phyloP scores from a whole-genome alignment of 2,797 vertebrate species.

The Poeciliopsis turneri region DNA sequence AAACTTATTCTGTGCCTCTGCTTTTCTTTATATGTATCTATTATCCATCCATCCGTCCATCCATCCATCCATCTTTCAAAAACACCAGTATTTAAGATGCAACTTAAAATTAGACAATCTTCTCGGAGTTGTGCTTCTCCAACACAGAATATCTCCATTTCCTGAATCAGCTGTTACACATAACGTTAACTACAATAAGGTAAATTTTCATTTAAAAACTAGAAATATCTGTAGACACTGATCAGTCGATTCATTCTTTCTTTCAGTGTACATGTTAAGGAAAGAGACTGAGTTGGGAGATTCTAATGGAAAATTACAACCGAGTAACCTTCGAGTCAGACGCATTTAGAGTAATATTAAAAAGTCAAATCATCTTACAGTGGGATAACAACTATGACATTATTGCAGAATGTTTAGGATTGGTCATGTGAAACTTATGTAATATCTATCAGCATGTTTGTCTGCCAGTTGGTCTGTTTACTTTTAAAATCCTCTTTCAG shows the following conservation, averaged over 20 bases:
- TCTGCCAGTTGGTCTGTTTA: background rate
- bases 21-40: background rate
- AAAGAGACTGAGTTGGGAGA: background rate
- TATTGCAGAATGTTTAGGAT: constrained; percentile 1
- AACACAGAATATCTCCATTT: background rate
- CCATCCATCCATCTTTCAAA: constrained; percentile 1
- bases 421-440: constrained; percentile 5
- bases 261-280: background rate
- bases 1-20: constrained; percentile 2
- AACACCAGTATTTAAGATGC: background rate
- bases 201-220: background rate
- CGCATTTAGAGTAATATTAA: constrained; percentile 30
- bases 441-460: background rate
- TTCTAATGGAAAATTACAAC: constrained; percentile 38
- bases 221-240: background rate
- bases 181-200: background rate
- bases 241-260: background rate
- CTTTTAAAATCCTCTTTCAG: background rate
- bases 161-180: background rate
- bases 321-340: constrained; percentile 13
- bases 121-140: background rate
- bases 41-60: background rate
- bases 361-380: constrained; percentile 16
- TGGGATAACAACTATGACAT: constrained; percentile 13
- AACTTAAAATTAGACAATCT: constrained; percentile 3